A percentile compares a stretch with the other conserved stretches of the same genome.
phyloP scores from a whole-genome alignment of 2,113 vertebrate species.

The Pimephales promelas region DNA sequence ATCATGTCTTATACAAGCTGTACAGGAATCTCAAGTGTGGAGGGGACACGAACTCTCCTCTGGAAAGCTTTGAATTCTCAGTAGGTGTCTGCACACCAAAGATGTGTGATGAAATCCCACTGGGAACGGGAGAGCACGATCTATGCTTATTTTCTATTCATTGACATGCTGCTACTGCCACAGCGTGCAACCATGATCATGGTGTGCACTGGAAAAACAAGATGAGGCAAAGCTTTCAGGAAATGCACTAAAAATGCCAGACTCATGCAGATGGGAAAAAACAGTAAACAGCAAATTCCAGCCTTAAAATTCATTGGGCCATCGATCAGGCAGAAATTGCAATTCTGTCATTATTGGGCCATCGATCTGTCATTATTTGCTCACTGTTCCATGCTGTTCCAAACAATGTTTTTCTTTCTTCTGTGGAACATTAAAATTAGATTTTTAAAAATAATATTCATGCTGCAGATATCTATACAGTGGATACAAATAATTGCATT shows the following conservation, averaged over 20 bases:
- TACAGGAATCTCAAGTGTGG: background rate
- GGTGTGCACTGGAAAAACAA: background rate
- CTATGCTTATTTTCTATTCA: conserved; percentile 23
- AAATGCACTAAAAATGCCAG: background rate
- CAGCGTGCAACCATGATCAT: background rate
- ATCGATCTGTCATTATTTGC: background rate
- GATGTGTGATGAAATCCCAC: conserved; percentile 15
- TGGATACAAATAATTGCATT: background rate
- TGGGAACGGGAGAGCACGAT: background rate
- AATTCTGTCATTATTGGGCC: background rate
- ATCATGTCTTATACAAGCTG: background rate
- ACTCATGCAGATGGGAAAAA: background rate
- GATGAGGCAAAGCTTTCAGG: background rate
- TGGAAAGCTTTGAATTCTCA: conserved; percentile 7
- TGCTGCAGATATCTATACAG: background rate
- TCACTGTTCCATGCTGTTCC: background rate
- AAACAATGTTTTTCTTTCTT: background rate
- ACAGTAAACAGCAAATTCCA: background rate
- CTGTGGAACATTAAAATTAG: background rate
- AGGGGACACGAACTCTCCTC: background rate
- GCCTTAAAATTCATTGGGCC: background rate
- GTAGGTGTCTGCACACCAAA: background rate
- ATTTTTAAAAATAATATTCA: background rate
- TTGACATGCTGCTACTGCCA: background rate
- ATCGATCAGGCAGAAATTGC: background rate